Evolutionary conservation across 2,797 vertebrate genomes (phyloP).

Genomic region (Triplophysa bombifrons): DNA sequence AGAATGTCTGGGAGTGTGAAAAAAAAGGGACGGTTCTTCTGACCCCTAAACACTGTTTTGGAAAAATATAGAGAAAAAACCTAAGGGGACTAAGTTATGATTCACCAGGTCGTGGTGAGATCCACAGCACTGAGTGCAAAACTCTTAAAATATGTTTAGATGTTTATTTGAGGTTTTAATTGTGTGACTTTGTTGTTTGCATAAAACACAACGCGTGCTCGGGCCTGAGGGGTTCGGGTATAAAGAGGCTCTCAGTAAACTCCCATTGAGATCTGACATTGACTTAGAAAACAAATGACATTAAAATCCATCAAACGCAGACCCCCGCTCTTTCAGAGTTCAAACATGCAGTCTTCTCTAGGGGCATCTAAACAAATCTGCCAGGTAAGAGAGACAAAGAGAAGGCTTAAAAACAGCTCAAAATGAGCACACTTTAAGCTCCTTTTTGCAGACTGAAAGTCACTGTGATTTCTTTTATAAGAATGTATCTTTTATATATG

Average conservation of each 20-base stretch:
- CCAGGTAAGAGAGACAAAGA: slow-evolving; percentile 25
- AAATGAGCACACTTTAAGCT: not conserved
- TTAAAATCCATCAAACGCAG: slow-evolving; percentile 56
- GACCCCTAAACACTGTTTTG: slow-evolving; percentile 40
- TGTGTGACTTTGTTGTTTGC: slow-evolving; percentile 3
- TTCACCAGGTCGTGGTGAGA: slow-evolving; percentile 7
- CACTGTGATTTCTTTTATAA: no score
- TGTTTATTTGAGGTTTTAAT: slow-evolving; percentile 19
- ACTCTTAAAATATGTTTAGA: slow-evolving; percentile 3
- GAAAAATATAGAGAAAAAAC: slow-evolving; percentile 3
- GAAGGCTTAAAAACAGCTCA: slow-evolving; percentile 4
- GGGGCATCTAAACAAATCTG: slow-evolving; percentile 34
- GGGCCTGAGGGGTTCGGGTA: slow-evolving; percentile 19
- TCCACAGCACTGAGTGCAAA: not conserved
- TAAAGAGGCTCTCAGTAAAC: slow-evolving; percentile 24
- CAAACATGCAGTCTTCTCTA: slow-evolving; percentile 35
- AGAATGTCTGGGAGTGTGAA: slow-evolving; percentile 4
- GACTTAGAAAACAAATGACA: slow-evolving; percentile 51
- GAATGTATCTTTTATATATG: no score
- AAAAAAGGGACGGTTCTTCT: slow-evolving; percentile 26
- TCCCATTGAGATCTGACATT: slow-evolving; percentile 38
- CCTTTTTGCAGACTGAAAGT: no score
- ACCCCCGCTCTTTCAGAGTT: slow-evolving; percentile 53
- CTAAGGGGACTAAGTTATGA: slow-evolving; percentile 44
- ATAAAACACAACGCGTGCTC: slow-evolving; percentile 1